Conservation (phyloP, 2,888 invertebrate species). For the Drosophila mulleri region DNA sequence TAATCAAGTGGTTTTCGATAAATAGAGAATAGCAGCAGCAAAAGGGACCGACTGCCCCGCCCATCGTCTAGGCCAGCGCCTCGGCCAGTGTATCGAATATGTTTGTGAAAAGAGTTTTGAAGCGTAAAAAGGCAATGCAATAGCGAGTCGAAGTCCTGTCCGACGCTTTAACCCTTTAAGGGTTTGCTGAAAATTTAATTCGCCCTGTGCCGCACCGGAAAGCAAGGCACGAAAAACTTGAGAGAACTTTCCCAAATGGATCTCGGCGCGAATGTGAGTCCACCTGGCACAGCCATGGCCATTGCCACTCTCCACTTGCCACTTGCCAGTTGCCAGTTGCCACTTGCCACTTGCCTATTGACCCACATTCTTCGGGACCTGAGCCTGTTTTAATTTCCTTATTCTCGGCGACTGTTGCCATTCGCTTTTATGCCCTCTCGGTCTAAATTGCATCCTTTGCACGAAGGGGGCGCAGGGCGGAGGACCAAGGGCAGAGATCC, state of each 20-base stretch:
- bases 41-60: slow-evolving; percentile 39
- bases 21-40: slow-evolving; percentile 67
- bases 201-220: slow-evolving; percentile 43
- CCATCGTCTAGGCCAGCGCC: slow-evolving; percentile 20
- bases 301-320: background rate
- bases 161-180: slow-evolving; percentile 29
- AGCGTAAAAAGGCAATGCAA: slow-evolving; percentile 70
- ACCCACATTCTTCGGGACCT: slow-evolving; percentile 58
- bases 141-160: slow-evolving; percentile 15
- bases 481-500: background rate
- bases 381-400: slow-evolving; percentile 72
- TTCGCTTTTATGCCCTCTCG: slow-evolving; percentile 72
- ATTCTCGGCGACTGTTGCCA: slow-evolving; percentile 49
- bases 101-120: slow-evolving; percentile 76
- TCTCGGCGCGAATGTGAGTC: slow-evolving; percentile 23
- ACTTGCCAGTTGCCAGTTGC: slow-evolving; percentile 15
- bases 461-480: background rate
- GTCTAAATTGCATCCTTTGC: slow-evolving; percentile 74
- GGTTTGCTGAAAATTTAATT: slow-evolving; percentile 65
- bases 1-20: slow-evolving; percentile 82
- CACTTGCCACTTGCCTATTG: slow-evolving; percentile 47
- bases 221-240: slow-evolving; percentile 52
- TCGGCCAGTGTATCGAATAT: slow-evolving; percentile 75
- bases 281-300: slow-evolving; percentile 31
- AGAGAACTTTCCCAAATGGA: slow-evolving; percentile 33